Percentiles rank a stretch among this genome's conserved stretches.
phyloP scores from a whole-genome alignment of 2,888 invertebrate genomes.

The Entomobrya proxima region DNA sequence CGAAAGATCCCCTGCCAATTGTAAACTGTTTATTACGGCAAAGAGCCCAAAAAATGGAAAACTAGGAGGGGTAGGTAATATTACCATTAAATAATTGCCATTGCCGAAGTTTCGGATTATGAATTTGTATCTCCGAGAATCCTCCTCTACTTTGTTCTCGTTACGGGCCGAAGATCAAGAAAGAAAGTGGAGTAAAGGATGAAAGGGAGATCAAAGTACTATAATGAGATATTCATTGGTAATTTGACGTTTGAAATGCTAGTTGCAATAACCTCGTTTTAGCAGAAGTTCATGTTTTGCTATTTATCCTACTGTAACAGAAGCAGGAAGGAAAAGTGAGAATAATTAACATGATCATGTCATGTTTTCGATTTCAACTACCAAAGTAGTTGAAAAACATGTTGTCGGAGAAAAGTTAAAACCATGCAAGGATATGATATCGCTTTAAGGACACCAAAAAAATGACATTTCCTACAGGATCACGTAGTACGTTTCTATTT shows the following conservation, averaged over 20 bases:
- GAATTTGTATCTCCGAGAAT: not conserved
- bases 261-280: no score
- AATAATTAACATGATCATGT: no score
- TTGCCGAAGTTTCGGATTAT: slow-evolving; percentile 3
- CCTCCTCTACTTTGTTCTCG: no score
- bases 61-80: not conserved
- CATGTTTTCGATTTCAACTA: no score
- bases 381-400: no score
- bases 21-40: not conserved
- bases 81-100: not conserved
- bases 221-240: not conserved
- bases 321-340: no score
- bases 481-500: slow-evolving; percentile 16
- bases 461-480: not conserved
- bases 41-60: slow-evolving; percentile 5
- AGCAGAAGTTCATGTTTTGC: no score
- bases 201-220: not conserved
- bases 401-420: no score
- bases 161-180: slow-evolving; percentile 20
- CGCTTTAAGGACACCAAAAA: slow-evolving; percentile 7
- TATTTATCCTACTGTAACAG: no score
- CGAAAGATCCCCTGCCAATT: not conserved
- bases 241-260: no score
- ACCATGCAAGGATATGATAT: no score
- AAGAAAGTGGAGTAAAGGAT: slow-evolving; percentile 35